Conservation (phyloP, 64 coral and sea anemone species). For the Montipora sp. region DNA sequence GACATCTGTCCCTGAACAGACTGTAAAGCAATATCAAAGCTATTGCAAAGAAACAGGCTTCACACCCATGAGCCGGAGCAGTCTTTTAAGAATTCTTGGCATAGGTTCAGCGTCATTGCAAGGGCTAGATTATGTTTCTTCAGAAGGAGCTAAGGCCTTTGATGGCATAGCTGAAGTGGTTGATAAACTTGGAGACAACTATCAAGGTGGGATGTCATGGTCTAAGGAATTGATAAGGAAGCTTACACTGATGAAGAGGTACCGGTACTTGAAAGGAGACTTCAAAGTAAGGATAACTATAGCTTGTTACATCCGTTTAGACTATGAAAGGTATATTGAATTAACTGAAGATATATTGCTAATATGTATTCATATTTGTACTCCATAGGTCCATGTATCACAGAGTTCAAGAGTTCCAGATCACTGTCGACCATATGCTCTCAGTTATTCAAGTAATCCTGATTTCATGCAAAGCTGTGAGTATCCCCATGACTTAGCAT, state of each 20-base stretch:
- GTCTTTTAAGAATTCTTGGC: slow-evolving; percentile 8
- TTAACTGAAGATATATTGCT: background rate
- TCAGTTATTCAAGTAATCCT: background rate
- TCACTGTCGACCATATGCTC: background rate
- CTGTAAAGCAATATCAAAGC: slow-evolving; percentile 35
- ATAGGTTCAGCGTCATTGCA: slow-evolving; percentile 40
- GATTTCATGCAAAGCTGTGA: background rate
- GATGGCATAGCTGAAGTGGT: background rate
- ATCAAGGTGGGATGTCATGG: background rate
- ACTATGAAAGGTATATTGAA: background rate
- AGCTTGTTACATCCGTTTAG: background rate
- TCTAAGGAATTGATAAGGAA: background rate
- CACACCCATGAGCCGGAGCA: slow-evolving; percentile 24
- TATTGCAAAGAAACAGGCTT: slow-evolving; percentile 36
- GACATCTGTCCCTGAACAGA: slow-evolving; percentile 33
- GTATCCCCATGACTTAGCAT: background rate
- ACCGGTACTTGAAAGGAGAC: background rate
- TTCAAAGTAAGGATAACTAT: background rate
- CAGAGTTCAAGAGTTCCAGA: background rate
- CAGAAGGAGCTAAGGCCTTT: background rate
- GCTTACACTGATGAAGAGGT: background rate
- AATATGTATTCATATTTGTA: background rate
- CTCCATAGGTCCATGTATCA: background rate
- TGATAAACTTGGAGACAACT: background rate
- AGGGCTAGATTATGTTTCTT: background rate